Base-by-base conservation (phyloP, 23 tunicate species). In the Styela clava region DNA sequence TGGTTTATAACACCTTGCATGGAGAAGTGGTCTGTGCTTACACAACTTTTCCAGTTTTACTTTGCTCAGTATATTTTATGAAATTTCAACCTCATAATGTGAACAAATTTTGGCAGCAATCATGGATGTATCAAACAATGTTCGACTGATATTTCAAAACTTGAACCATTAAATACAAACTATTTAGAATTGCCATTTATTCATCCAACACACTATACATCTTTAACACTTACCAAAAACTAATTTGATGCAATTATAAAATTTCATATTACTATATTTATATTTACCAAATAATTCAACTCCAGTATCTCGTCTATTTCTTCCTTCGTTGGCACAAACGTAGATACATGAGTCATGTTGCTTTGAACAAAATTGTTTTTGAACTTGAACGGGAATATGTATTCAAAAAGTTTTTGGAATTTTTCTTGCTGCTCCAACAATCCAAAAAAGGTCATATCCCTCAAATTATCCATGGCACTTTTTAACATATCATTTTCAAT, bases 401-500 rank as follows among this genome's bases (percentile, higher is more conserved):
- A 72, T 74, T 91, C 97, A 79, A 91, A 91, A 24, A 91, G 29
- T 21, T 79, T 29, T 33, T 80, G 85, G 2, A 82, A 24, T 71
- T 86, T 80, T 36, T 68, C 21, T 52, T 91, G 97, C 64, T 85
- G 52, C 83, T 91, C 97, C 27, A 82, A 62, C 63, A 91, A 63
- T 26, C 97, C 97, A 78, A 91, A 91, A 62, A 86, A 86, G 62
- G 79, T 52, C 82, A 86, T 86, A 21, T 78, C 97, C 69, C 62
- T 56, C 2, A 91, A 51, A 73, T 91, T 91, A 44, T 86, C 37
- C 34, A 82, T 91, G 21, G 97, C 97, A 44, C 85, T 83, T 78
- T 86, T 63, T 33, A 91, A 65, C 82, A 91, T 71, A 2, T 78
- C 68, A 3, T 79, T 24, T 25, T 86, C 87, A 2, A 16, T 63